Evolutionary conservation across 2,113 vertebrate genomes (phyloP), one percentile per base, ranked within the genome.

Genomic region (Sander lucioperca): DNA sequence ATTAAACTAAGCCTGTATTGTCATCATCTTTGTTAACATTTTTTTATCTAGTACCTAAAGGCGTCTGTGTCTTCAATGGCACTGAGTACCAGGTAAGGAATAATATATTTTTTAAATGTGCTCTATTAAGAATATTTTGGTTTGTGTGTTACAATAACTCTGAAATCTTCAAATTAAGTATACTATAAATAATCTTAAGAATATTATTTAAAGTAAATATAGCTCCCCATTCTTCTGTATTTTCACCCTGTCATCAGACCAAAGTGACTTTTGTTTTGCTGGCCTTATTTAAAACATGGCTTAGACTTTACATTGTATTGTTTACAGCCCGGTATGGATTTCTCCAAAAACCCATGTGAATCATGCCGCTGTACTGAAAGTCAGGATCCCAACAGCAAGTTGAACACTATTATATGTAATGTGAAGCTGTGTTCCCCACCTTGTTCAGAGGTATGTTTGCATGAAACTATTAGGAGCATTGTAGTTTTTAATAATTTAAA

Each of bases 11-110:
- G 1, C 6, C 18, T 56, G 27, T 27, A n/a, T 68, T 61, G 4
- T 19, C 1, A 64, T 71, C 4, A 18, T 68, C 6, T 43, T 56
- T 61, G 6, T 56, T n/a, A n/a, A n/a, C n/a, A n/a, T n/a, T n/a
- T n/a, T n/a, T n/a, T n/a, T n/a, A n/a, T 89, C 30, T 87, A 97
- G 97, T 21, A 57, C 80, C 33, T 77, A 92, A 94, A 84, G 5
- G 5, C 0, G 83, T 89, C 23, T 97, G 97, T 84, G 84, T 96
- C 80, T 80, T 91, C 72, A 94, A 95, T 23, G 59, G 80, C 7
- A 94, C 81, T 3, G 76, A 89, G 11, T 95, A 96, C 74, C 69
- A 1, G 95, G 97, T 97, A 84, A 95, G 90, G 25, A 72, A 33
- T 59, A 39, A 25, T 54, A 14, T 62, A 15, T 18, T 36, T 74